Evolutionary conservation across 2,888 invertebrate genomes (phyloP).

Genomic region (Eupithecia subfuscata): DNA sequence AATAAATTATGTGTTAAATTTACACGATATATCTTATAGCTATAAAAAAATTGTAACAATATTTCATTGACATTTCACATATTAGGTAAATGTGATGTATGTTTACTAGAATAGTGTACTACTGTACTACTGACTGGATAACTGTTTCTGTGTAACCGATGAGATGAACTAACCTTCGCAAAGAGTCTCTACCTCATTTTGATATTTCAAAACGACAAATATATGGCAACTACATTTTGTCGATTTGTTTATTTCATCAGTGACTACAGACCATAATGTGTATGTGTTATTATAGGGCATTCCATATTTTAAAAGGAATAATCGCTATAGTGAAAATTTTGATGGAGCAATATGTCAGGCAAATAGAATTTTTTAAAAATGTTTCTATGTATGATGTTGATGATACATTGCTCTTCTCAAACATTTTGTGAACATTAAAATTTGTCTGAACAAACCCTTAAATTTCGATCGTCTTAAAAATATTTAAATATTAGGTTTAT

Average conservation of each 20-base stretch:
- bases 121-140: slow-evolving; percentile 9
- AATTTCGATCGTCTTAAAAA: not conserved
- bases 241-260: slow-evolving; percentile 9
- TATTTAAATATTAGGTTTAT: not conserved
- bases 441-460: not conserved
- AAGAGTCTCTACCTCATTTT: not conserved
- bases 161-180: not conserved
- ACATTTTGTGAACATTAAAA: not conserved
- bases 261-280: not conserved
- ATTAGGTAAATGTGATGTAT: slow-evolving; percentile 54
- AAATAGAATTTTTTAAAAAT: not conserved
- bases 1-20: slow-evolving; percentile 82
- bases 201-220: not conserved
- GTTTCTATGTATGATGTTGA: not conserved
- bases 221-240: not conserved
- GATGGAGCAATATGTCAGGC: not conserved
- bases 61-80: slow-evolving; percentile 54
- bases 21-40: slow-evolving; percentile 72
- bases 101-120: slow-evolving; percentile 63
- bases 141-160: slow-evolving; percentile 13
- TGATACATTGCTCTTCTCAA: not conserved
- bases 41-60: slow-evolving; percentile 73
- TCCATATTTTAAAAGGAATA: not conserved
- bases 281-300: slow-evolving; percentile 6
- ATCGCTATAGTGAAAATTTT: not conserved